Evolutionary conservation across 2,888 invertebrate genomes (phyloP).

Genomic region (Rutpela maculata): DNA sequence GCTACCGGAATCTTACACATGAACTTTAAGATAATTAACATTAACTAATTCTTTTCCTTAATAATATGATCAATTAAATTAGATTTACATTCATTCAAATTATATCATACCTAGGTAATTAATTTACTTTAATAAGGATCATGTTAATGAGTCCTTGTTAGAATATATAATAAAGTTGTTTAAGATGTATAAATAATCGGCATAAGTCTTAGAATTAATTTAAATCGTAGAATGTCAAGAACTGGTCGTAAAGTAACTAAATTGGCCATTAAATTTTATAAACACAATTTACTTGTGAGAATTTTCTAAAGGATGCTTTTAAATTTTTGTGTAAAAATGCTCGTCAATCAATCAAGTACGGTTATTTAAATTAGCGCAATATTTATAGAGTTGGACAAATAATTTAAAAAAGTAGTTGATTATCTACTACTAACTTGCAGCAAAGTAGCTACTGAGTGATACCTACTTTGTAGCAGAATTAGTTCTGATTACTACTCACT

Average conservation of each 20-base stretch:
- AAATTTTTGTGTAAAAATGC: no score
- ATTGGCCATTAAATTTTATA: neutral
- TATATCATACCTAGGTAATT: conserved; percentile 1
- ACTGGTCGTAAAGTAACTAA: conserved; percentile 2
- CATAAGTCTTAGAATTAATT: neutral
- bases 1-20: neutral
- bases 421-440: no score
- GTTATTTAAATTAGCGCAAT: no score
- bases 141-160: conserved; percentile 1
- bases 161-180: conserved; percentile 7
- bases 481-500: no score
- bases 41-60: neutral
- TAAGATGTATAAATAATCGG: neutral
- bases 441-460: no score
- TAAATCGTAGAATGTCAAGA: conserved; percentile 2
- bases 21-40: neutral
- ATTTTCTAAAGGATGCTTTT: neutral
- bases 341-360: no score
- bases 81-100: conserved; percentile 1
- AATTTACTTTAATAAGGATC: conserved; percentile 7
- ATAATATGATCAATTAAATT: neutral
- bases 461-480: no score
- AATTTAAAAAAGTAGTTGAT: no score
- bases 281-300: neutral
- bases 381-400: no score